Evolutionary conservation across 1,140 invertebrate species (phyloP), one percentile per base, ranked within the genome.

Genomic region (Dufourea novaeangliae): DNA sequence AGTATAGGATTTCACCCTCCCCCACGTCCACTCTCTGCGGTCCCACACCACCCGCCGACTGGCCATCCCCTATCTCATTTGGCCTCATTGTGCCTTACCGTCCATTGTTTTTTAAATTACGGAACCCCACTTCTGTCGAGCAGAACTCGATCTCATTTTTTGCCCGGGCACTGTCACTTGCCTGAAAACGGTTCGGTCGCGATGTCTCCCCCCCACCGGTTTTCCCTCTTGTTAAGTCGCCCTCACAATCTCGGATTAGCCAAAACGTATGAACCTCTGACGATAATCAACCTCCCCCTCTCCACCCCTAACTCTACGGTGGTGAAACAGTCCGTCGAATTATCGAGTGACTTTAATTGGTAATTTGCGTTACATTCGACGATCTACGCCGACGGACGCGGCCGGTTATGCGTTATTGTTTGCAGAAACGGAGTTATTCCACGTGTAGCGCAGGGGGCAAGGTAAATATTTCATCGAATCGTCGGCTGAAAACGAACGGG

Each of bases 31-130:
- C 78, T 74, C 84, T 74, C 70, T 76, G 70, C 79, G 67, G 64
- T 61, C 57, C 75, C 80, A 82, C 82, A 80, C 83, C 84, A 84
- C 86, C 85, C 79, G 83, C 85, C 87, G 79, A 85, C 86, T 84
- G 87, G 86, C 83, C 87, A 87, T 89, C 88, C 90, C 90, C 91
- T 90, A 90, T 92, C 91, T 92, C 91, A 92, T 92, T 92, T 92
- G 86, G 90, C 90, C 90, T 92, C 91, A 92, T 92, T 92, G 90
- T 92, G 83, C 88, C 87, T 88, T 88, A 88, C 83, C 86, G 83
- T 88, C 91, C 88, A 92, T 92, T 92, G 91, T 92, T 92, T 92
- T 91, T 92, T 91, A 91, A 92, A 92, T 92, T 92, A 92, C 91
- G 87, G n/a, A 89, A 90, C 87, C 87, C 89, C 88, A 89, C 89